phyloP scores from a whole-genome alignment of 2,888 invertebrate genomes.

The Harpalus rufipes region DNA sequence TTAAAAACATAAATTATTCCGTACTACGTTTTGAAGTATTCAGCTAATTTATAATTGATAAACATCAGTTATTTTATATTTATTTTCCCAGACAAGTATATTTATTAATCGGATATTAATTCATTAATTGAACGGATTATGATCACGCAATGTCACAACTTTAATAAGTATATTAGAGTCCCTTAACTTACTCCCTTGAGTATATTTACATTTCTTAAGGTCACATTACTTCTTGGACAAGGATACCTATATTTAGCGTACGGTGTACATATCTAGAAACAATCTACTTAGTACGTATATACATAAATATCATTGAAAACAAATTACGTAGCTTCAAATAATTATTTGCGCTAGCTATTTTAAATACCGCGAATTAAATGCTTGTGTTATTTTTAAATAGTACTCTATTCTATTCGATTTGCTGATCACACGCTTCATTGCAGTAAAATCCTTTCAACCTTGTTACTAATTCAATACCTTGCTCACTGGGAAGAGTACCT shows the following conservation, averaged over 20 bases:
- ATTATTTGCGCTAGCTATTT: constrained; percentile 36
- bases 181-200: constrained; percentile 24
- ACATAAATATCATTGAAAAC: constrained; percentile 2
- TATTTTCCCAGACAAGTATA: background rate
- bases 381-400: constrained; percentile 18
- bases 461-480: constrained; percentile 53
- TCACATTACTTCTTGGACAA: constrained; percentile 7
- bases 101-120: background rate
- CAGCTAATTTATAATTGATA: background rate
- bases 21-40: background rate
- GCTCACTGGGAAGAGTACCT: background rate
- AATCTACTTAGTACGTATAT: constrained; percentile 39
- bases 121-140: background rate
- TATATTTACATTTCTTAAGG: constrained; percentile 18
- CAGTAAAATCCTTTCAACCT: constrained; percentile 22
- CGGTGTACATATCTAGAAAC: background rate
- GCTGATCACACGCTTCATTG: constrained; percentile 38
- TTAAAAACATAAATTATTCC: background rate
- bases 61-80: constrained; percentile 3
- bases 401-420: constrained; percentile 5
- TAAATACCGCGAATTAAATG: constrained; percentile 18
- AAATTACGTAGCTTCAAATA: constrained; percentile 10
- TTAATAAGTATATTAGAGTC: constrained; percentile 6
- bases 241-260: constrained; percentile 21
- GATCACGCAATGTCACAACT: constrained; percentile 31